phyloP scores from a whole-genome alignment of 1,140 invertebrate genomes.

The Apis laboriosa region DNA sequence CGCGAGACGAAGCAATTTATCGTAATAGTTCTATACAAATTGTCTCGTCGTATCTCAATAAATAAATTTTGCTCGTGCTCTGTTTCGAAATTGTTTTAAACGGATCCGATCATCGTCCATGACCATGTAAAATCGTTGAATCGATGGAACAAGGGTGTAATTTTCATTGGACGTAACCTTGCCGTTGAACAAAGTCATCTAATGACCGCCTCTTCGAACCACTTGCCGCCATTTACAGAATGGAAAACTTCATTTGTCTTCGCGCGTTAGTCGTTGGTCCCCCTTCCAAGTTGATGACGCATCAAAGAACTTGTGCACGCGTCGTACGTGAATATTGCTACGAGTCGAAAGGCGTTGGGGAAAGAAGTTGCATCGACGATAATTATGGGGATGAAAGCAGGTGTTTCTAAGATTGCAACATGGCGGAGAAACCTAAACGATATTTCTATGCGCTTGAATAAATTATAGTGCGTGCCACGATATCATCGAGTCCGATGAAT shows the following conservation, averaged over 20 bases:
- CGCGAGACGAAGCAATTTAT: conserved; percentile 61
- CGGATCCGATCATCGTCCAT: neutral
- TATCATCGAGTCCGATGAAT: neutral
- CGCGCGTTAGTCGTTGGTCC: neutral
- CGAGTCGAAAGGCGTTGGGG: neutral
- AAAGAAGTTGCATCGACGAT: neutral
- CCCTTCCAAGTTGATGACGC: conserved; percentile 13
- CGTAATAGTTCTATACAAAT: conserved; percentile 51
- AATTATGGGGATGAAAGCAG: conserved; percentile 29
- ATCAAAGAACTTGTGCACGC: conserved; percentile 7
- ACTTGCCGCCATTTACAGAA: neutral
- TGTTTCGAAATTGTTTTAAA: conserved; percentile 10
- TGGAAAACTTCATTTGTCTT: conserved; percentile 15
- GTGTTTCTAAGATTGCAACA: neutral
- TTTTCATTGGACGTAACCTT: neutral
- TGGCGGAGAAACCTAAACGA: neutral
- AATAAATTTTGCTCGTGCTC: conserved; percentile 27
- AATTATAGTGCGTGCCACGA: neutral
- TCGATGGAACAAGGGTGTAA: neutral
- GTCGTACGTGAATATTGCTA: neutral
- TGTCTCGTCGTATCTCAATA: conserved; percentile 39
- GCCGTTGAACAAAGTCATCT: neutral
- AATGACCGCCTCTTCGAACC: neutral
- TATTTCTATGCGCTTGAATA: conserved; percentile 9
- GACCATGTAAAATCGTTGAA: neutral